These are phyloP conservation scores for Lasioglossum malachurum DNA, from an alignment of 2,888 invertebrate genomes.

Conservation along the genomic window DNA sequence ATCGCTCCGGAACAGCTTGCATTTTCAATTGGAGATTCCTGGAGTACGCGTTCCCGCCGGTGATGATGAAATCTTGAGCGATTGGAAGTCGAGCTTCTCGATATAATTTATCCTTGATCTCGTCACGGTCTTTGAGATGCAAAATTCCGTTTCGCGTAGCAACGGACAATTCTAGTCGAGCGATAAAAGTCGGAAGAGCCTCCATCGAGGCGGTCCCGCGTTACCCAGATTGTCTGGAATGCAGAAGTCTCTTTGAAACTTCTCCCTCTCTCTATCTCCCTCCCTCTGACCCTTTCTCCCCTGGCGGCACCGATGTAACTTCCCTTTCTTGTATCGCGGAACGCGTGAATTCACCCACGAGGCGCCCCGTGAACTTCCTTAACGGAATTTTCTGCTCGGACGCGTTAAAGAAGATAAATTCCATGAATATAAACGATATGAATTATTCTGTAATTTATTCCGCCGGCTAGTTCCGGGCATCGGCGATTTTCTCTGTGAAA, in stretches of 20 bases:
- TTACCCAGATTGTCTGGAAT: slow-evolving; percentile 16
- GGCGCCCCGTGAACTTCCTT: not conserved
- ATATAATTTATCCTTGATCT: slow-evolving; percentile 22
- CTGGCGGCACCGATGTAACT: not conserved
- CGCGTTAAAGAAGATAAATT: slow-evolving; percentile 17
- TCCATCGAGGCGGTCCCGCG: not conserved
- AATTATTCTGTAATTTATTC: slow-evolving; percentile 12
- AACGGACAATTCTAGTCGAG: not conserved
- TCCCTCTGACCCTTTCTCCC: not conserved
- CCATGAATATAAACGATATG: slow-evolving; percentile 26
- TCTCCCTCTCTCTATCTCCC: not conserved
- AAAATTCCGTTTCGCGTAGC: slow-evolving; percentile 8
- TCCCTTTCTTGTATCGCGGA: not conserved
- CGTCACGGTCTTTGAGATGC: slow-evolving; percentile 15
- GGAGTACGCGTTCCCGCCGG: not conserved
- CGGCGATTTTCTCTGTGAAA: slow-evolving; percentile 14
- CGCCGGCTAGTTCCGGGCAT: slow-evolving; percentile 3
- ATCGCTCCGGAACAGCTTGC: not conserved
- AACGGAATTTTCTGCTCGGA: slow-evolving; percentile 1
- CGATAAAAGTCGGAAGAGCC: slow-evolving; percentile 9
- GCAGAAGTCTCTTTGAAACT: slow-evolving; percentile 11
- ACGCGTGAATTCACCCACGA: slow-evolving; percentile 10
- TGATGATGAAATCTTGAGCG: not conserved
- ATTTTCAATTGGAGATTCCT: not conserved
- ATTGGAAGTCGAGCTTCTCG: not conserved